These are phyloP conservation scores for Ailurus styani DNA, from an alignment of 2,113 vertebrate genomes.

Conservation along the genomic window DNA sequence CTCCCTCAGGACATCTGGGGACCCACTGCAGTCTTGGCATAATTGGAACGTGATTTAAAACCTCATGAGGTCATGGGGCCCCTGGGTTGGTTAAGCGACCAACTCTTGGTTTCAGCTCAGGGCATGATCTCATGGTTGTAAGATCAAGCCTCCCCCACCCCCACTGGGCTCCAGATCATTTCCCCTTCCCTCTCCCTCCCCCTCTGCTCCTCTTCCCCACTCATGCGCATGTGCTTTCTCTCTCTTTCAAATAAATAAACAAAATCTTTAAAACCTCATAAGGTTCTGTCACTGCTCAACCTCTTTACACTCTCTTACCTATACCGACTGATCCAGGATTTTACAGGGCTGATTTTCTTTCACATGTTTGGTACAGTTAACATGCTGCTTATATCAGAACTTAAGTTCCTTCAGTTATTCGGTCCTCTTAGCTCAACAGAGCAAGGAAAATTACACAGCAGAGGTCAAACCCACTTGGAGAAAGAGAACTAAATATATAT, in stretches of 20 bases:
- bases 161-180: not conserved
- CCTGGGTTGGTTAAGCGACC: not conserved
- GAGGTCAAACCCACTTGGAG: not conserved
- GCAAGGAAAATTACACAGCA: not conserved
- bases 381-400: not conserved
- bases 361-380: not conserved
- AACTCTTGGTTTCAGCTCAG: not conserved
- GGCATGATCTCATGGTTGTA: not conserved
- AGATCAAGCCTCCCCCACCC: not conserved
- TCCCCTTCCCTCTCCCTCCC: not conserved
- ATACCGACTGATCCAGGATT: not conserved
- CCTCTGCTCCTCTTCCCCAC: not conserved
- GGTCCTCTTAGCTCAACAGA: not conserved
- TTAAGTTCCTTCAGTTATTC: not conserved
- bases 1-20: not conserved
- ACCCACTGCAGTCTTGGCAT: not conserved
- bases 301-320: not conserved
- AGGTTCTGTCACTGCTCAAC: not conserved
- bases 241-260: not conserved
- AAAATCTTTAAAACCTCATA: not conserved
- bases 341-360: not conserved
- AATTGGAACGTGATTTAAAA: not conserved
- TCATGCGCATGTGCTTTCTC: accelerated
- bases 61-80: not conserved
- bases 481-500: slow-evolving; percentile 3